phyloP scores from a whole-genome alignment of 1,140 invertebrate genomes.

The Myzus persicae region DNA sequence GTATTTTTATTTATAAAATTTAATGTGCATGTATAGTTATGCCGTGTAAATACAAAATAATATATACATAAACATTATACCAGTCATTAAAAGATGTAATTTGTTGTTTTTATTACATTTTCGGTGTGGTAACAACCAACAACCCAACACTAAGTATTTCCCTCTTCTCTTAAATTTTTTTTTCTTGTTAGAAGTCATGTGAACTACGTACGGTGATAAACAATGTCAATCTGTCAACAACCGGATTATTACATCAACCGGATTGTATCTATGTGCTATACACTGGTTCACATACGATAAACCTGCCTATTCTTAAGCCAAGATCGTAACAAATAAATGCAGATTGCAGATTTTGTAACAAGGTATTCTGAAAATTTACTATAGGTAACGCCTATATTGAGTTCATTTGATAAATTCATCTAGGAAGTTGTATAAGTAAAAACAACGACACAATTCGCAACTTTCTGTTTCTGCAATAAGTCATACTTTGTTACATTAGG shows the following conservation, averaged over 20 bases:
- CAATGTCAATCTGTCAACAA: constrained; percentile 28
- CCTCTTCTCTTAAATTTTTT: not conserved
- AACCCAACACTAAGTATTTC: not conserved
- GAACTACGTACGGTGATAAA: not conserved
- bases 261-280: not conserved
- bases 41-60: constrained; percentile 24
- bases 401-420: not conserved
- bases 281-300: not conserved
- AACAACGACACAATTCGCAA: not conserved
- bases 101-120: not conserved
- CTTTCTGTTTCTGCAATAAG: not conserved
- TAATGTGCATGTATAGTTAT: not conserved
- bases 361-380: not conserved
- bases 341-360: constrained; percentile 12
- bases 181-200: not conserved
- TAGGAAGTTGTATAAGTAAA: not conserved
- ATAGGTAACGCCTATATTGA: not conserved
- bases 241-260: constrained; percentile 34
- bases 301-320: not conserved
- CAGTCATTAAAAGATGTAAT: not conserved
- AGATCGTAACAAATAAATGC: constrained; percentile 7
- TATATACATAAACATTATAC: constrained; percentile 27
- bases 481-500: not conserved
- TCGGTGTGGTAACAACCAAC: not conserved
- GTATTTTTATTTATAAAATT: constrained; percentile 27